phyloP scores from a whole-genome alignment of 2,888 invertebrate species.

The Eudemis profundana region DNA sequence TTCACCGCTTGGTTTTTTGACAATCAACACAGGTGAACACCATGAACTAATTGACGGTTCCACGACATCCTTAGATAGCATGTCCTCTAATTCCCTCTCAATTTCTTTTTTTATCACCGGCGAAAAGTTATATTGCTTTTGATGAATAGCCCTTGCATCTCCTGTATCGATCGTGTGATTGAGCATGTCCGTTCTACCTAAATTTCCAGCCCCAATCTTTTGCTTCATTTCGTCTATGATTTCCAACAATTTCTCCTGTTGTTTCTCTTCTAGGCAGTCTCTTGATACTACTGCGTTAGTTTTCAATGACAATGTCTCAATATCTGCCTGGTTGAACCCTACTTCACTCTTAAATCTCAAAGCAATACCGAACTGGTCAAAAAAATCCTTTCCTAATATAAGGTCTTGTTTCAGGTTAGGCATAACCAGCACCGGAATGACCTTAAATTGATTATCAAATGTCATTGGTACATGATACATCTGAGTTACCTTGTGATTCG shows the following conservation, averaged over 20 bases:
- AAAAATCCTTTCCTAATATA: slow-evolving; percentile 39
- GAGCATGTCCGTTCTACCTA: slow-evolving; percentile 34
- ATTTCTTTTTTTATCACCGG: slow-evolving; percentile 15
- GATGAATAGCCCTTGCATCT: slow-evolving; percentile 18
- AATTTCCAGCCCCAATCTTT: slow-evolving; percentile 24
- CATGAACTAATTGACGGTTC: slow-evolving; percentile 40
- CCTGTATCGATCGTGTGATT: not conserved
- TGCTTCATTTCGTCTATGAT: slow-evolving; percentile 17
- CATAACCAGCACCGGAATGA: slow-evolving; percentile 32
- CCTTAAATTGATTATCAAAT: slow-evolving; percentile 37
- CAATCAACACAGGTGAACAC: slow-evolving; percentile 42
- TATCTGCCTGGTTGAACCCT: not conserved
- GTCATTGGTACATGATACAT: slow-evolving; percentile 12
- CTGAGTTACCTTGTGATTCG: slow-evolving; percentile 16
- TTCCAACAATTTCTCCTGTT: not conserved
- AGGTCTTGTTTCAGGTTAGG: slow-evolving; percentile 27
- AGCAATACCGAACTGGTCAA: slow-evolving; percentile 35
- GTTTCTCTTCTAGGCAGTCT: not conserved
- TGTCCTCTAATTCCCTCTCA: slow-evolving; percentile 22
- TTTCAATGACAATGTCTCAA: not conserved
- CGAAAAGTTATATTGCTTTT: slow-evolving; percentile 32
- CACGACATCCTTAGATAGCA: slow-evolving; percentile 27
- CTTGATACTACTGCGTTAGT: not conserved
- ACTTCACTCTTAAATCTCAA: slow-evolving; percentile 4
- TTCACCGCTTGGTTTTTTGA: no score